Percentiles rank a stretch among this genome's conserved stretches.
Conservation (phyloP, 2,113 vertebrate genomes). For the Scytalopus superciliaris region DNA sequence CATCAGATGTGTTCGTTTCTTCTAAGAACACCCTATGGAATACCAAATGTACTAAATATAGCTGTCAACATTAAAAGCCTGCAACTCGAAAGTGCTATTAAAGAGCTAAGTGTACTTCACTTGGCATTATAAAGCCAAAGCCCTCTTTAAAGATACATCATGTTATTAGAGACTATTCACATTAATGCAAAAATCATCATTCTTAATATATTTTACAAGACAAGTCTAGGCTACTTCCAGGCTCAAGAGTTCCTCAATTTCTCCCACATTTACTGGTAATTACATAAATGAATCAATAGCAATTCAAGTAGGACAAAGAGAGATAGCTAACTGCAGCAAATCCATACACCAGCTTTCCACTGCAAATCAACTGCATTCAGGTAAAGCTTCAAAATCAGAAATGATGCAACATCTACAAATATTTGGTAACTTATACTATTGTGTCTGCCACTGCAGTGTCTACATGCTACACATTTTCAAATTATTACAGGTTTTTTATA, state of each 20-base stretch:
- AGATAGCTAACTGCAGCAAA: not conserved
- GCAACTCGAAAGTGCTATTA: conserved; percentile 56
- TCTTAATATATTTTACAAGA: conserved; percentile 64
- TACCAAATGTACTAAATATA: conserved; percentile 64
- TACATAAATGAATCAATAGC: conserved; percentile 47
- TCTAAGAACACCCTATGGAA: conserved; percentile 60
- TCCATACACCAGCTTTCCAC: not conserved
- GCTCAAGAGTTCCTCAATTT: conserved; percentile 36
- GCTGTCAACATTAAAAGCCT: conserved; percentile 69
- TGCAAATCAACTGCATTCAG: not conserved
- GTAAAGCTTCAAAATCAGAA: not conserved
- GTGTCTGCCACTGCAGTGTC: not conserved
- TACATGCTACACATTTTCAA: not conserved
- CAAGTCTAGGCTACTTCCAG: conserved; percentile 8
- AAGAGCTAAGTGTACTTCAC: conserved; percentile 62
- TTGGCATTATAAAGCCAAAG: conserved; percentile 60
- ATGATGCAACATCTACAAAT: not conserved
- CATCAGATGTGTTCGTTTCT: conserved; percentile 41
- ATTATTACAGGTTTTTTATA: not conserved
- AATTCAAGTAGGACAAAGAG: not conserved
- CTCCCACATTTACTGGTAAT: conserved; percentile 36
- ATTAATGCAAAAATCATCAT: conserved; percentile 53
- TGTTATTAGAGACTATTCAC: conserved; percentile 52
- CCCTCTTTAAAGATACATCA: conserved; percentile 59
- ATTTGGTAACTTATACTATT: not conserved